A percentile compares a stretch with the other conserved stretches of the same genome.
Evolutionary conservation across 37 sponge, comb jelly and placozoan genomes (phyloP).

Genomic region (Tethya wilhelma): DNA sequence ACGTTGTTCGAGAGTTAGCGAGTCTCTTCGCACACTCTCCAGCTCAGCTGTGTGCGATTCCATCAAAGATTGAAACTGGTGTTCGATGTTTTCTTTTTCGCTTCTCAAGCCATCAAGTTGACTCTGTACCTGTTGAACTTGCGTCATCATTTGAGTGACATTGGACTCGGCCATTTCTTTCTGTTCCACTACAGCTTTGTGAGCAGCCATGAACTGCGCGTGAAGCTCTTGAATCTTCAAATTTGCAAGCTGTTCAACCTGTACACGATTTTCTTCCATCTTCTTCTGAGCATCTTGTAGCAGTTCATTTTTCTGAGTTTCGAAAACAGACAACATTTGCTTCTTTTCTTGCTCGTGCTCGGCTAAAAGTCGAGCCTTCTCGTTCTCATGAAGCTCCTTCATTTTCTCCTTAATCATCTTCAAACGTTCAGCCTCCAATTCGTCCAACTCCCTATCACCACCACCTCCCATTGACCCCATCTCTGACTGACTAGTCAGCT

Average conservation of each 20-base stretch:
- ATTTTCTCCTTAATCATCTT: slow-evolving; percentile 57
- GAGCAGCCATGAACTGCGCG: slow-evolving; percentile 47
- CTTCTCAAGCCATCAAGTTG: neutral
- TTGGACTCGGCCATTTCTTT: slow-evolving; percentile 18
- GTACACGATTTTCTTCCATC: slow-evolving; percentile 25
- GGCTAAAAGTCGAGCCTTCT: slow-evolving; percentile 14
- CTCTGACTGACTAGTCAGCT: slow-evolving; percentile 25
- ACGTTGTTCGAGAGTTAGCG: slow-evolving; percentile 17
- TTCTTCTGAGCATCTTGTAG: slow-evolving; percentile 24
- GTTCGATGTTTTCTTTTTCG: slow-evolving; percentile 19
- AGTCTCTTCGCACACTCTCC: neutral
- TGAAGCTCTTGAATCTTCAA: slow-evolving; percentile 57
- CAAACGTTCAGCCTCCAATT: slow-evolving; percentile 56
- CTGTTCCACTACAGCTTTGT: slow-evolving; percentile 23
- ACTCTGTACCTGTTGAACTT: neutral
- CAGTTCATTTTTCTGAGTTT: no score
- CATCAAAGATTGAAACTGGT: slow-evolving; percentile 7
- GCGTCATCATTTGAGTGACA: neutral
- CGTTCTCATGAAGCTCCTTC: slow-evolving; percentile 49
- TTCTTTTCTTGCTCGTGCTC: slow-evolving; percentile 48
- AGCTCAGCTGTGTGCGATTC: slow-evolving; percentile 37
- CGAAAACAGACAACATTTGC: no score
- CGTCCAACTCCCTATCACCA: slow-evolving; percentile 27
- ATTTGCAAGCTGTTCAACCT: slow-evolving; percentile 65
- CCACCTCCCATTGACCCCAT: neutral